These are phyloP conservation scores for Cassiopea xamachana DNA, from an alignment of 30 jellyfish, hydroid and myxozoan genomes.

Conservation along the genomic window DNA sequence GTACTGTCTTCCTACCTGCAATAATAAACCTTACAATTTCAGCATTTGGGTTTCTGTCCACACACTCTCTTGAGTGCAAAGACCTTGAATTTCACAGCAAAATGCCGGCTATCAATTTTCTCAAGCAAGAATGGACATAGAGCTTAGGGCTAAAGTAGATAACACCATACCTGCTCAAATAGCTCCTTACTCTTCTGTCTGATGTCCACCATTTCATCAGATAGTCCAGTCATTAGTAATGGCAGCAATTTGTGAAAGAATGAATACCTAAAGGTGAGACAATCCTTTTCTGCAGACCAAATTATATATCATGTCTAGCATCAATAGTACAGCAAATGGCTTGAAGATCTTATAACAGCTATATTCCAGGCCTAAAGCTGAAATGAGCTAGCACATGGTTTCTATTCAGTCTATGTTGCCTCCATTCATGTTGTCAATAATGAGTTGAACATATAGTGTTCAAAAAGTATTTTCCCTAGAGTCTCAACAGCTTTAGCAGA, in stretches of 20 bases:
- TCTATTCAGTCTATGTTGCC: no score
- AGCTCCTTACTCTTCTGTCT: conserved; percentile 35
- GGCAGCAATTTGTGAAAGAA: conserved; percentile 83
- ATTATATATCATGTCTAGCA: not conserved
- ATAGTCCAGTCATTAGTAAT: conserved; percentile 77
- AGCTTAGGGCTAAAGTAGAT: no score
- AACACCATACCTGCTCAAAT: conserved; percentile 65
- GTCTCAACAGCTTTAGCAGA: no score
- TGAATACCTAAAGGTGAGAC: conserved; percentile 67
- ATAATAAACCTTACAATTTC: not conserved
- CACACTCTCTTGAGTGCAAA: not conserved
- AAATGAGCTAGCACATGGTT: no score
- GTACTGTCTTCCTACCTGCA: conserved; percentile 78
- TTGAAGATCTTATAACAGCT: no score
- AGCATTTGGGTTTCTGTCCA: not conserved
- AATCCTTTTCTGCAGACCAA: not conserved
- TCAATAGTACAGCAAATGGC: not conserved
- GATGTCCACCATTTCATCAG: conserved; percentile 86
- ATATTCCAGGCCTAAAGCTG: no score
- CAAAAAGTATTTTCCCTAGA: no score
- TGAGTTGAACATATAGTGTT: no score
- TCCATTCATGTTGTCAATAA: no score
- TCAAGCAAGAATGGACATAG: no score
- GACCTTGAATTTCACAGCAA: not conserved
- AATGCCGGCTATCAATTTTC: no score